A percentile compares a stretch with the other conserved stretches of the same genome.
Conservation (phyloP, 2,797 vertebrate species). For the Anabas testudineus region DNA sequence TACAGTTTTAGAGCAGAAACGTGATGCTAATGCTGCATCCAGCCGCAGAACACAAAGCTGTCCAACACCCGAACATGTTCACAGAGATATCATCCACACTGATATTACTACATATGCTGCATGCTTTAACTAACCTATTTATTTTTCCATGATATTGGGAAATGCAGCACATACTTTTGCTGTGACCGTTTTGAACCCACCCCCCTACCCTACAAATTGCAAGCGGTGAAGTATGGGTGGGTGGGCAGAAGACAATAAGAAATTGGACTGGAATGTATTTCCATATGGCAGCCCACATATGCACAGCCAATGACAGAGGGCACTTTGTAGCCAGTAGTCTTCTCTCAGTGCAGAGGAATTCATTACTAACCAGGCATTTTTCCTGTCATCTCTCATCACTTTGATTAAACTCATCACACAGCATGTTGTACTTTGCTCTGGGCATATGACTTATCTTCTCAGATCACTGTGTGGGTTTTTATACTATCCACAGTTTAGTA, state of each 20-base stretch:
- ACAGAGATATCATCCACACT: no score
- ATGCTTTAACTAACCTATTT: slow-evolving; percentile 19
- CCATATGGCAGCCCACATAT: slow-evolving; percentile 75
- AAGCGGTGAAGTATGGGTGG: slow-evolving; percentile 39
- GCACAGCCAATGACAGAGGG: slow-evolving; percentile 62
- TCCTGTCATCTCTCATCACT: neutral
- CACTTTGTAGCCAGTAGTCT: slow-evolving; percentile 60
- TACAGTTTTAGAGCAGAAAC: neutral
- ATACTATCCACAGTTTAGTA: slow-evolving; percentile 24
- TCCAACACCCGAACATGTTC: neutral
- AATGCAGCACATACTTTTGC: slow-evolving; percentile 37
- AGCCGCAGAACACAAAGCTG: neutral
- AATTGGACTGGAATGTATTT: slow-evolving; percentile 69
- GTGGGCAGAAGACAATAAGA: slow-evolving; percentile 64
- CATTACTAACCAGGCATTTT: neutral
- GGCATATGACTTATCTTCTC: slow-evolving; percentile 3
- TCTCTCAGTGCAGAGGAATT: slow-evolving; percentile 9
- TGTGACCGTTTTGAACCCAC: slow-evolving; percentile 20
- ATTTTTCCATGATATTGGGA: slow-evolving; percentile 18
- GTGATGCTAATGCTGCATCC: neutral
- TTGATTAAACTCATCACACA: slow-evolving; percentile 26
- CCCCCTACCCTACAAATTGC: slow-evolving; percentile 3
- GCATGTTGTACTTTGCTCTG: slow-evolving; percentile 14
- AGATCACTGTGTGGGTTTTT: neutral
- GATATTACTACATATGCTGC: neutral